Percentiles rank a stretch among this genome's conserved stretches.
Conservation (phyloP, 2,888 invertebrate species). For the Mesorhabditis belari region DNA sequence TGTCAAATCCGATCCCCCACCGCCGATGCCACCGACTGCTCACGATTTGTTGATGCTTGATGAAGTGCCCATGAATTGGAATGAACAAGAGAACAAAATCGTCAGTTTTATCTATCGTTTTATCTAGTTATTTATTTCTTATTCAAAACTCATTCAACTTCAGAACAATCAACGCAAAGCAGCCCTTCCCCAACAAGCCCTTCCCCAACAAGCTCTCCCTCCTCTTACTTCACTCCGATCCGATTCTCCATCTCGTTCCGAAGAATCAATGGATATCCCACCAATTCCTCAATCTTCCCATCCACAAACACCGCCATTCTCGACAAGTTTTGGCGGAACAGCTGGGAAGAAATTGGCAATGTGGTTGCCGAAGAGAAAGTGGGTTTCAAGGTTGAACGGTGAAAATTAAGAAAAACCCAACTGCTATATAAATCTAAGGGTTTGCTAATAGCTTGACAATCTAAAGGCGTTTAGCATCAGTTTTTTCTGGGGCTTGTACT, state of each 20-base stretch:
- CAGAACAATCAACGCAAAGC: too few species aligned
- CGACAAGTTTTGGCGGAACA: neutral
- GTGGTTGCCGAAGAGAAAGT: conserved; percentile 25
- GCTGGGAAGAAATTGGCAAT: conserved; percentile 20
- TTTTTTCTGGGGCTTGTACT: too few species aligned
- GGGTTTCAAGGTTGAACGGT: too few species aligned
- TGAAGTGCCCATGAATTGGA: neutral
- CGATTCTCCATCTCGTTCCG: too few species aligned
- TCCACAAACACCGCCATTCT: neutral
- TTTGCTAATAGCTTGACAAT: too few species aligned
- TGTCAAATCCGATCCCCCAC: neutral
- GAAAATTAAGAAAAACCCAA: neutral
- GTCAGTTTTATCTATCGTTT: too few species aligned
- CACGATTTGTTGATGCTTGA: neutral
- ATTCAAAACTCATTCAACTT: too few species aligned
- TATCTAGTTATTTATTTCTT: too few species aligned
- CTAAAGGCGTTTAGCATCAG: too few species aligned
- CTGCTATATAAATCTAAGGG: too few species aligned
- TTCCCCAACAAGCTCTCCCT: too few species aligned
- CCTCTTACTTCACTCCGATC: too few species aligned
- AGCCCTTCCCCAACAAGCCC: neutral
- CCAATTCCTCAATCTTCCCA: neutral
- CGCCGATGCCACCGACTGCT: neutral
- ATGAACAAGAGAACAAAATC: neutral
- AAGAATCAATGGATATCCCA: neutral